These are phyloP conservation scores for Sialis fuliginosa DNA, from an alignment of 2,888 invertebrate genomes.

Conservation along the genomic window DNA sequence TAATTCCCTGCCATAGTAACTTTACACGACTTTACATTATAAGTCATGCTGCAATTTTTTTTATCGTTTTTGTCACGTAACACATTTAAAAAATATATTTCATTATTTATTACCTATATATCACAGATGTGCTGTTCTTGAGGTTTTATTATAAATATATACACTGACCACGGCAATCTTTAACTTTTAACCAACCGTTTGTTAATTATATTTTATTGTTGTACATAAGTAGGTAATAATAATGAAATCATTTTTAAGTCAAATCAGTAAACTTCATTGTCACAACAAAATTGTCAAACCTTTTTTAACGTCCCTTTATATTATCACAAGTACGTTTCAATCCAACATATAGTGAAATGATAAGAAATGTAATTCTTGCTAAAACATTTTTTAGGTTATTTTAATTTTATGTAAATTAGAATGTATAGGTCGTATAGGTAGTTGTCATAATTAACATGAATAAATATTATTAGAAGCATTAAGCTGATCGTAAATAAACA, in stretches of 20 bases:
- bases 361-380: background rate
- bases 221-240: conserved; percentile 2
- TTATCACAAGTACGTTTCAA: no score
- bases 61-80: background rate
- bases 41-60: background rate
- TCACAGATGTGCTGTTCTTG: conserved; percentile 4
- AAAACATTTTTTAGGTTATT: background rate
- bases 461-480: no score
- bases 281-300: no score
- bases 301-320: no score
- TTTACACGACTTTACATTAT: background rate
- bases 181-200: background rate
- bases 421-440: no score
- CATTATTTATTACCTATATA: conserved; percentile 4
- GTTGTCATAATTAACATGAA: no score
- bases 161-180: background rate
- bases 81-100: background rate
- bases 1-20: background rate
- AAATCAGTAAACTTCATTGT: background rate
- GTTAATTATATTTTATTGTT: background rate
- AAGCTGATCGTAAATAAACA: no score
- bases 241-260: conserved; percentile 1
- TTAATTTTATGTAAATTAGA: background rate
- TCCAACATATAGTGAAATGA: no score
- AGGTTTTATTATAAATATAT: background rate